Evolutionary conservation across 2,113 vertebrate species (phyloP).

Genomic region (Peromyscus polionotus): DNA sequence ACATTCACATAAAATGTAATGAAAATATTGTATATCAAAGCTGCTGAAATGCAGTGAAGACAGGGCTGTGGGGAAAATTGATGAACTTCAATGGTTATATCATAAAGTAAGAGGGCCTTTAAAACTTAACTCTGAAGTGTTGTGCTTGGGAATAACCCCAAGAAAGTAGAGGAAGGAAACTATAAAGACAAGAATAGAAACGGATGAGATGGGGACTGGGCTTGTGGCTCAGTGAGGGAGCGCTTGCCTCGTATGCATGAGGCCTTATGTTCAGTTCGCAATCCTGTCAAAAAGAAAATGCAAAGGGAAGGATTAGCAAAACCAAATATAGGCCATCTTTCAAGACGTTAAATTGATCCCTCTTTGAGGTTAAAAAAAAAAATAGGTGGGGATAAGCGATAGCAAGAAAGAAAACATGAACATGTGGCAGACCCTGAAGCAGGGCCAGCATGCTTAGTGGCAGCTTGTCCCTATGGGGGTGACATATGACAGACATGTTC

Average conservation of each 20-base stretch:
- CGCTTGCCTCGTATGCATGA: not conserved
- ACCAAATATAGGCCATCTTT: too few species aligned
- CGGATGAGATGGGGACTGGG: not conserved
- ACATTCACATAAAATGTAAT: not conserved
- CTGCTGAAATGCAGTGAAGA: not conserved
- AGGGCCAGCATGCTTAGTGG: too few species aligned
- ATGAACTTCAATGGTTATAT: not conserved
- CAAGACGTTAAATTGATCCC: not conserved
- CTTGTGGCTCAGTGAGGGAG: not conserved
- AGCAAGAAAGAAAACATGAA: accelerated
- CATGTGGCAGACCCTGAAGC: accelerated
- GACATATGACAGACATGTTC: accelerated
- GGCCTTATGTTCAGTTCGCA: not conserved
- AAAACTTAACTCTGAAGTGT: not conserved
- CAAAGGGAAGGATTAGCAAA: not conserved
- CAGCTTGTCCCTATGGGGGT: not conserved
- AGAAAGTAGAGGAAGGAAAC: slow-evolving; percentile 47
- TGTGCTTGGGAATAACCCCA: slow-evolving; percentile 31
- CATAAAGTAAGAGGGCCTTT: slow-evolving; percentile 15
- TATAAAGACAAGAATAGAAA: not conserved
- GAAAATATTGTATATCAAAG: not conserved
- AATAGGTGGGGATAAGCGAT: accelerated
- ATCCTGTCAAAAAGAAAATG: not conserved
- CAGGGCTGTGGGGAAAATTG: not conserved
- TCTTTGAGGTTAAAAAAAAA: not conserved